These are phyloP conservation scores for Crotalus viridis DNA, from an alignment of 2,113 vertebrate genomes.

Conservation along the genomic window DNA sequence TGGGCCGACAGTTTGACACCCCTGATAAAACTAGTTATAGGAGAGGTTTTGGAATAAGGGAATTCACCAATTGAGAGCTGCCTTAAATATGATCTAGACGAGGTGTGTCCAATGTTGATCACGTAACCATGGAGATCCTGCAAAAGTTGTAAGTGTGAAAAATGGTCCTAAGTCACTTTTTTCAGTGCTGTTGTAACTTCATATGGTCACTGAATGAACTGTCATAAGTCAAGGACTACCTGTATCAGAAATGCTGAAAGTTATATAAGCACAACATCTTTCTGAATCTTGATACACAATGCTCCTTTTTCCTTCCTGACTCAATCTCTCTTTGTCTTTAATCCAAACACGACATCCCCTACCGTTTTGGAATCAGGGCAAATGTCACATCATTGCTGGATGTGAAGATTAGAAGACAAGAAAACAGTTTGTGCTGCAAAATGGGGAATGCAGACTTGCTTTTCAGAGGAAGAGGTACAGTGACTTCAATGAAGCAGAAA, in stretches of 20 bases:
- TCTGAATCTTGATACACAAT: neutral
- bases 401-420: neutral
- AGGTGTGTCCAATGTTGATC: neutral
- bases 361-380: conserved; percentile 8
- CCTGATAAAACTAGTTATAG: too few relatives aligned
- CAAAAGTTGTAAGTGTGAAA: neutral
- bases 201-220: too few relatives aligned
- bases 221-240: neutral
- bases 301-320: neutral
- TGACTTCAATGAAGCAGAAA: conserved; percentile 13
- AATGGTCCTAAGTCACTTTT: neutral
- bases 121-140: neutral
- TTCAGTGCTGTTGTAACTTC: neutral
- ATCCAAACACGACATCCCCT: conserved; percentile 27
- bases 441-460: conserved; percentile 2
- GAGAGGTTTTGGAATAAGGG: too few relatives aligned
- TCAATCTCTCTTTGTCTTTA: neutral
- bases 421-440: neutral
- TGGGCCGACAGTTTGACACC: too few relatives aligned
- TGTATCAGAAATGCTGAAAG: neutral
- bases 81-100: too few relatives aligned
- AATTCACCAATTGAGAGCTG: too few relatives aligned
- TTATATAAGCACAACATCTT: neutral
- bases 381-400: conserved; percentile 15
- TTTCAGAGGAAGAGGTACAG: conserved; percentile 35